Percentiles rank a stretch among this genome's conserved stretches.
Evolutionary conservation across 2,797 vertebrate genomes (phyloP).

Genomic region (Lerista edwardsae): DNA sequence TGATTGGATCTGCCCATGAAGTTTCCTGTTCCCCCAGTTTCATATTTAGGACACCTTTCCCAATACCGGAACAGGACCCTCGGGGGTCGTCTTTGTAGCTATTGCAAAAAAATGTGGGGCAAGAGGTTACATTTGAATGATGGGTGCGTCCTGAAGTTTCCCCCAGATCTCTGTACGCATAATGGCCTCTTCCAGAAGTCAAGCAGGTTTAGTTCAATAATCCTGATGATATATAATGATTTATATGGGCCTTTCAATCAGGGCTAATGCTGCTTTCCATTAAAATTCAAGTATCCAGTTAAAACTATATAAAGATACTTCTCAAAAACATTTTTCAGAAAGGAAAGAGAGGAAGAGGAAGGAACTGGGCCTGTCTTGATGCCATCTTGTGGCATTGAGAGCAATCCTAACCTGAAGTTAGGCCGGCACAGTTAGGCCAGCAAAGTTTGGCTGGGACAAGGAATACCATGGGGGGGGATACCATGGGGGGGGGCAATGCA

Average conservation of each 20-base stretch:
- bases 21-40: conserved; percentile 45
- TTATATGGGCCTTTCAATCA: background rate
- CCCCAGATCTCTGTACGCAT: background rate
- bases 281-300: background rate
- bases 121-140: conserved; percentile 1
- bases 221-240: background rate
- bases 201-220: background rate
- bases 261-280: background rate
- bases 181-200: background rate
- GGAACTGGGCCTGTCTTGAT: background rate
- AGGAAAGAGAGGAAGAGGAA: background rate
- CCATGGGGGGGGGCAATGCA: no score
- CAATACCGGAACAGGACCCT: background rate
- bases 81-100: conserved; percentile 1
- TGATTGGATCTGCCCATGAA: background rate
- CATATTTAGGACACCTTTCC: conserved; percentile 9
- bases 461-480: no score
- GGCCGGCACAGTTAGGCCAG: no score
- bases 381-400: background rate
- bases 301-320: background rate
- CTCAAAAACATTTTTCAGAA: background rate
- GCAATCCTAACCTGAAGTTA: no score
- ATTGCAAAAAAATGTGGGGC: background rate
- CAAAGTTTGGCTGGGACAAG: no score
- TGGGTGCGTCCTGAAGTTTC: background rate